phyloP scores from a whole-genome alignment of 30 jellyfish, hydroid and myxozoan species.

The Aurelia aurita region DNA sequence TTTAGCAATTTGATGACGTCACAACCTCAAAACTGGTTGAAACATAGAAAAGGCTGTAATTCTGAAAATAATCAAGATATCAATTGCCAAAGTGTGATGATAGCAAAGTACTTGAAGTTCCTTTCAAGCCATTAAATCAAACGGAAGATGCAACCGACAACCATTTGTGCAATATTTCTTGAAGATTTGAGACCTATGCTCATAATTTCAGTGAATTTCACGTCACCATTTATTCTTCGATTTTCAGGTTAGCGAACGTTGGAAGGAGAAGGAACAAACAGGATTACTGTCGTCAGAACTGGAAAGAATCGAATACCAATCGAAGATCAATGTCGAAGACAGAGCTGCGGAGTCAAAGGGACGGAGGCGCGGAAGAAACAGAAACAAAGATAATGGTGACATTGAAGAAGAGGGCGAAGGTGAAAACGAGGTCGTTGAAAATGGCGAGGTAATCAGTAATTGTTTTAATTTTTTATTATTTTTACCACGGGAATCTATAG shows the following conservation, averaged over 20 bases:
- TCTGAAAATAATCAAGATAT: too few relatives aligned
- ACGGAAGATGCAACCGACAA: too few relatives aligned
- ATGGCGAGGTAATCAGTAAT: constrained; percentile 18
- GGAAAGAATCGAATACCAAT: constrained; percentile 49
- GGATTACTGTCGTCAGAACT: constrained; percentile 52
- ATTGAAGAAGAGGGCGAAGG: constrained; percentile 19
- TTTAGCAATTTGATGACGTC: too few relatives aligned
- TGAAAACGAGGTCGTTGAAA: constrained; percentile 10
- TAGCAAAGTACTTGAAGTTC: too few relatives aligned
- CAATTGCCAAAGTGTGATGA: too few relatives aligned
- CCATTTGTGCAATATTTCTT: too few relatives aligned
- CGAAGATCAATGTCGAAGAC: constrained; percentile 33
- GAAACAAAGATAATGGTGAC: constrained; percentile 22
- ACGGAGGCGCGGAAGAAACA: constrained; percentile 9
- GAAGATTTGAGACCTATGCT: background rate
- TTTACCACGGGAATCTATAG: background rate
- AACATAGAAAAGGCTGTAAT: too few relatives aligned
- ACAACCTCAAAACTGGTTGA: too few relatives aligned
- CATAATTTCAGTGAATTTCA: background rate
- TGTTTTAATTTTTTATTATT: background rate
- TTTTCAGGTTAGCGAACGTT: constrained; percentile 61
- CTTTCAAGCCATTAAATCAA: too few relatives aligned
- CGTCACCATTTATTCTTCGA: background rate
- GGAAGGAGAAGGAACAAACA: constrained; percentile 46
- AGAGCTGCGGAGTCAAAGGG: constrained; percentile 10